Evolutionary conservation across 2,113 vertebrate genomes (phyloP).

Genomic region (Myodes glareolus): DNA sequence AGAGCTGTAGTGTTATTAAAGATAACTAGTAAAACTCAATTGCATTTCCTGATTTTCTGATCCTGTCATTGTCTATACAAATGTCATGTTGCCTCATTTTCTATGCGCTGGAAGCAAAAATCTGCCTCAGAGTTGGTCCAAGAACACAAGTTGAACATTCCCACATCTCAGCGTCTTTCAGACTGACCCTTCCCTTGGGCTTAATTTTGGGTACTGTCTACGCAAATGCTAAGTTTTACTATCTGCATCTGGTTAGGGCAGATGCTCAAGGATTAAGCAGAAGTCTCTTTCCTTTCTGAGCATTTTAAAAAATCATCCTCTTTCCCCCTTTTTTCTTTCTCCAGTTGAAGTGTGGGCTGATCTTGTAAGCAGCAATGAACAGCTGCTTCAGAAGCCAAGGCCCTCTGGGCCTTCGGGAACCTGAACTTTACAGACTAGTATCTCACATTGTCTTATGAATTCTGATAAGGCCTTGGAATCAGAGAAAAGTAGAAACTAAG

Average conservation of each 20-base stretch:
- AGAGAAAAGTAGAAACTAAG: conserved; percentile 42
- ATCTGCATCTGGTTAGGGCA: neutral
- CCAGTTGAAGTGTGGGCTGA: neutral
- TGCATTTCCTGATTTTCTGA: neutral
- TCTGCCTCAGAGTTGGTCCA: neutral
- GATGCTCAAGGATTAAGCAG: neutral
- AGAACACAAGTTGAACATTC: neutral
- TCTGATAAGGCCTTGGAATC: conserved; percentile 64
- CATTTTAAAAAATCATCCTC: conserved; percentile 3
- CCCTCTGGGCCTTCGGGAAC: neutral
- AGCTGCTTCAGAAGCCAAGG: conserved; percentile 55
- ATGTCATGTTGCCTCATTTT: neutral
- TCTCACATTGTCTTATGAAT: conserved; percentile 63
- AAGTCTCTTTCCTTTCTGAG: neutral
- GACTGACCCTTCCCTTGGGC: neutral
- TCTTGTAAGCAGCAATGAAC: conserved; percentile 46
- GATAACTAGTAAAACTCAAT: neutral
- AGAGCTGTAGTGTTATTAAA: neutral
- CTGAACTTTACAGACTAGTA: neutral
- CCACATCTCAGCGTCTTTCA: neutral
- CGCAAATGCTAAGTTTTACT: neutral
- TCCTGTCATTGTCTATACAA: neutral
- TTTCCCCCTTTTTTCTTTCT: neutral
- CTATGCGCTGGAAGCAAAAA: neutral
- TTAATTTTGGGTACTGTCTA: neutral